phyloP scores from a whole-genome alignment of 2,113 vertebrate genomes.

The Ursus arctos region DNA sequence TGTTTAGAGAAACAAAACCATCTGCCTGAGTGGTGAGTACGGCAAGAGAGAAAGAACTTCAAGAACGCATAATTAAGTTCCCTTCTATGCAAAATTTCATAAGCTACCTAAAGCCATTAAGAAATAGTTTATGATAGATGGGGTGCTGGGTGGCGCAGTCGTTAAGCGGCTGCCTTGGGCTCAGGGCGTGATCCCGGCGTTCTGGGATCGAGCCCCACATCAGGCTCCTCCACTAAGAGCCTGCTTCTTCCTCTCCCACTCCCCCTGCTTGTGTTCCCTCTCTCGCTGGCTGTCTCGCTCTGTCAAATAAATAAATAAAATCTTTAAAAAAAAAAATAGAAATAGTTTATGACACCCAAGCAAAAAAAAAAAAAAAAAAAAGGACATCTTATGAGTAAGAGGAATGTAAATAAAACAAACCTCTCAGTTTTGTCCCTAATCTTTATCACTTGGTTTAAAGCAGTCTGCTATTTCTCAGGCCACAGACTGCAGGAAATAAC shows the following conservation, averaged over 20 bases:
- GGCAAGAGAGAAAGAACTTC: not conserved
- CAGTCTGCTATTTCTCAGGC: slow-evolving; percentile 36
- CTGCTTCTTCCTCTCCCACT: no score
- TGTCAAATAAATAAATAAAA: no score
- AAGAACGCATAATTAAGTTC: not conserved
- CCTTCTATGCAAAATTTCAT: slow-evolving; percentile 30
- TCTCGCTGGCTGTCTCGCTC: no score
- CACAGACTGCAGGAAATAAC: not conserved
- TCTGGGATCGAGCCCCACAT: no score
- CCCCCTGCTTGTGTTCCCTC: no score
- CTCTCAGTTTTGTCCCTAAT: not conserved
- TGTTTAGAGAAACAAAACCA: slow-evolving; percentile 61
- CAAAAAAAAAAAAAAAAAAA: not conserved
- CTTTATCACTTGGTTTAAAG: not conserved
- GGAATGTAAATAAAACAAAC: not conserved
- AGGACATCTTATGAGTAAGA: not conserved
- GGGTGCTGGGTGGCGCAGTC: no score
- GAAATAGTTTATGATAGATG: not conserved
- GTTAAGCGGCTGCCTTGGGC: no score
- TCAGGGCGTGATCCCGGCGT: no score
- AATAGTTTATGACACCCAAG: not conserved
- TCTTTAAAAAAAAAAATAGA: not conserved
- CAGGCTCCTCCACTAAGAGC: no score
- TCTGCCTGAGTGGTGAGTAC: not conserved
- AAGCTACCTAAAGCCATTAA: slow-evolving; percentile 38